Percentiles rank a stretch among this genome's conserved stretches.
These are phyloP conservation scores for Thalassarche chlororhynchos DNA, from an alignment of 2,113 vertebrate species.

Conservation along the genomic window DNA sequence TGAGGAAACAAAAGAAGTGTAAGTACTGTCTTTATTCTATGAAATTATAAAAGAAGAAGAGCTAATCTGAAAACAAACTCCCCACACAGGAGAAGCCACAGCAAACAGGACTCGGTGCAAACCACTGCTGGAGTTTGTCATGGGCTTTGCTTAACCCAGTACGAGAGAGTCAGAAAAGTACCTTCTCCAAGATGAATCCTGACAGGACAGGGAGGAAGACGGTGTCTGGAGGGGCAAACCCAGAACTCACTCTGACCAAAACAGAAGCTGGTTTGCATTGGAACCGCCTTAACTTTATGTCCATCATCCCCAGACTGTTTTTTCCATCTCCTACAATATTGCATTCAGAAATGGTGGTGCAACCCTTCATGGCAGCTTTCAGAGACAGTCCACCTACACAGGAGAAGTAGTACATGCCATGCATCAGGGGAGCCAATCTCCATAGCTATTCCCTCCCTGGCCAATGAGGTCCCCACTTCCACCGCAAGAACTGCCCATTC, in stretches of 20 bases:
- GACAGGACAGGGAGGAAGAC: background rate
- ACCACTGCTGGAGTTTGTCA: background rate
- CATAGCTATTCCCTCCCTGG: background rate
- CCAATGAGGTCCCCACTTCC: background rate
- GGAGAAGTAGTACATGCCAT: background rate
- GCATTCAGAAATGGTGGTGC: slow-evolving; percentile 45
- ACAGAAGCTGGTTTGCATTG: background rate
- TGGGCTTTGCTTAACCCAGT: background rate
- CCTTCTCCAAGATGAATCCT: background rate
- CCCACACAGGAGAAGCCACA: background rate
- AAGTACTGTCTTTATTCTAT: slow-evolving; percentile 12
- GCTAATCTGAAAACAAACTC: background rate
- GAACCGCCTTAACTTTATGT: slow-evolving; percentile 21
- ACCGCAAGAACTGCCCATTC: background rate
- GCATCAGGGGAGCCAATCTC: background rate
- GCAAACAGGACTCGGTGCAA: background rate
- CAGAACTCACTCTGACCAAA: accelerated
- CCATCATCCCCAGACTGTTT: background rate
- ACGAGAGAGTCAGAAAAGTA: background rate
- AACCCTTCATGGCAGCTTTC: slow-evolving; percentile 53
- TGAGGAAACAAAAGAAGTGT: background rate
- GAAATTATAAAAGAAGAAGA: background rate
- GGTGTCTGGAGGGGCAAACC: background rate
- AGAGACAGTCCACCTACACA: background rate
- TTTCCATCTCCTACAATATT: background rate